Conservation (phyloP, 2,797 vertebrate species). For the Lacerta viridis region DNA sequence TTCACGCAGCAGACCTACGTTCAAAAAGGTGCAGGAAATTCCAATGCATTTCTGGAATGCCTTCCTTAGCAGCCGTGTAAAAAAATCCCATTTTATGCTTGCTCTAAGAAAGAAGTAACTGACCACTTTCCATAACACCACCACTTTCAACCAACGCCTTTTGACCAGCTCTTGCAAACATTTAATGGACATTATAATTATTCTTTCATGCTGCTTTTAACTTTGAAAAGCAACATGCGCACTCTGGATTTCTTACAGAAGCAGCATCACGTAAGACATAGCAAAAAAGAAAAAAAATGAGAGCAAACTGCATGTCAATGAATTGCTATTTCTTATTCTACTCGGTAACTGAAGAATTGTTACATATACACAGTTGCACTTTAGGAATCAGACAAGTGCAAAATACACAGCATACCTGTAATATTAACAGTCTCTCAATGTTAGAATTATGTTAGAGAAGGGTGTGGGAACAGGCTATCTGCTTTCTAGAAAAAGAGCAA, state of each 20-base stretch:
- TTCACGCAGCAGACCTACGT: background rate
- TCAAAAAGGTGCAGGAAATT: background rate
- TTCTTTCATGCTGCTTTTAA: accelerated
- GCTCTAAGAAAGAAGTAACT: background rate
- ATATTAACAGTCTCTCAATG: background rate
- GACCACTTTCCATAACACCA: accelerated
- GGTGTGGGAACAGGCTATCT: accelerated
- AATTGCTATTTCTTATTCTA: constrained; percentile 39
- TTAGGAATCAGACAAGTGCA: background rate
- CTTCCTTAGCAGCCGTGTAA: background rate
- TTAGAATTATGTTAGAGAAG: accelerated
- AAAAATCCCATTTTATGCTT: background rate
- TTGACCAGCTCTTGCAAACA: constrained; percentile 20
- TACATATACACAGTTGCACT: background rate
- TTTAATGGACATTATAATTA: background rate
- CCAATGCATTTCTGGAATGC: background rate
- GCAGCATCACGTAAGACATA: background rate
- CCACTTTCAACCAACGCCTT: background rate
- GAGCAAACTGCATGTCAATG: background rate
- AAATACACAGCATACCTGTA: background rate
- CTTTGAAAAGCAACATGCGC: background rate
- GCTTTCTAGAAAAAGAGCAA: background rate
- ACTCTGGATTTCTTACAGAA: accelerated
- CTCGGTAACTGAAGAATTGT: accelerated
- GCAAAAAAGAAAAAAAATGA: background rate